phyloP scores from a whole-genome alignment of 2,797 vertebrate species.

The Acipenser transmontanus region DNA sequence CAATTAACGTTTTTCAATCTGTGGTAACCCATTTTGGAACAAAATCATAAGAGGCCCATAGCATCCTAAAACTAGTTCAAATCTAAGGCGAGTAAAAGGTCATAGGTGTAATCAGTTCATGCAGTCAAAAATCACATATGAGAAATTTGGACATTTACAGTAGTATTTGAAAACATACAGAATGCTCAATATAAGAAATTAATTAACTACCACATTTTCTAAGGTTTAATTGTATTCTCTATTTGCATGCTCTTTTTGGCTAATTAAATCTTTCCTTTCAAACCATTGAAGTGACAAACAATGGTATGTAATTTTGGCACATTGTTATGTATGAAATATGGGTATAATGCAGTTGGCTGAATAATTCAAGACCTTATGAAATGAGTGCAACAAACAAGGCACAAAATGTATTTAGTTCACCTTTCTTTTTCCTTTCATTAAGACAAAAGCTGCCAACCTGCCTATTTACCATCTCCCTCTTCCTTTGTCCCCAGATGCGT shows the following conservation, averaged over 20 bases:
- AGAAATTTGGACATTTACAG: too few species aligned
- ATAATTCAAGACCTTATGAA: slow-evolving; percentile 43
- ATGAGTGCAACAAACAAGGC: slow-evolving; percentile 35
- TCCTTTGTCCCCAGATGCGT: slow-evolving; percentile 21
- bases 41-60: too few species aligned
- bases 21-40: too few species aligned
- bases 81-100: too few species aligned
- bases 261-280: slow-evolving; percentile 48
- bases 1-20: too few species aligned
- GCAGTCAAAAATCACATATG: too few species aligned
- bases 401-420: slow-evolving; percentile 19
- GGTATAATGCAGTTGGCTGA: slow-evolving; percentile 47
- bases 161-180: too few species aligned
- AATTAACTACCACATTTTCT: slow-evolving; percentile 9
- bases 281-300: slow-evolving; percentile 53
- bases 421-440: slow-evolving; percentile 23
- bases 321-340: slow-evolving; percentile 60
- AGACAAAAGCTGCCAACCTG: slow-evolving; percentile 44
- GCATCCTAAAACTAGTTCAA: too few species aligned
- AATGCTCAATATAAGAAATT: too few species aligned
- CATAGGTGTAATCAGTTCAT: too few species aligned
- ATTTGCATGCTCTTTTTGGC: slow-evolving; percentile 53
- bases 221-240: slow-evolving; percentile 39
- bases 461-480: slow-evolving; percentile 23
- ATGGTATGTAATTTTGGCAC: slow-evolving; percentile 48